phyloP scores from a whole-genome alignment of 2,888 invertebrate genomes.

The Ectobius pallidus region DNA sequence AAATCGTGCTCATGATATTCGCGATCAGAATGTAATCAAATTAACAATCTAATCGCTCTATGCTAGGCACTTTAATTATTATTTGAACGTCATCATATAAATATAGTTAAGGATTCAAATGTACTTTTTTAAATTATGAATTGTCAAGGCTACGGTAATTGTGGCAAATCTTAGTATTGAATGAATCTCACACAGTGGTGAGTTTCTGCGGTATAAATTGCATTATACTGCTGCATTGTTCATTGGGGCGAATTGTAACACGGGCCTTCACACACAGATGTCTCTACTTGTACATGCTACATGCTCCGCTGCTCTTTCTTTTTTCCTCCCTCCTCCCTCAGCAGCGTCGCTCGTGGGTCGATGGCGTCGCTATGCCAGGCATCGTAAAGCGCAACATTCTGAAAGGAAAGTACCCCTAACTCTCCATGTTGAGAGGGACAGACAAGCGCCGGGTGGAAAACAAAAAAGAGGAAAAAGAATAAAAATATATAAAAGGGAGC shows the following conservation, averaged over 20 bases:
- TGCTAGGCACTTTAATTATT: too few species aligned
- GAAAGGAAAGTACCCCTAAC: not conserved
- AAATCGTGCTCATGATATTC: too few species aligned
- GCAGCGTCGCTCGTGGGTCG: conserved; percentile 27
- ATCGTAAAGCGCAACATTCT: conserved; percentile 30
- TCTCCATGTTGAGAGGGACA: not conserved
- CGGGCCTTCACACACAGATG: conserved; percentile 28
- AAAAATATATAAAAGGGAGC: conserved; percentile 18
- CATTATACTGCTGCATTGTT: conserved; percentile 13
- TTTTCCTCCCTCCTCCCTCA: conserved; percentile 11
- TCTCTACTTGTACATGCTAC: conserved; percentile 23
- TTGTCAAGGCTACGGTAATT: too few species aligned
- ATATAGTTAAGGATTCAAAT: too few species aligned
- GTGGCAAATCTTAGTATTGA: too few species aligned
- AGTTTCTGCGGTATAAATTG: conserved; percentile 9
- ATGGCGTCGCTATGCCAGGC: conserved; percentile 21
- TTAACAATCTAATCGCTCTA: too few species aligned
- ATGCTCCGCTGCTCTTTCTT: conserved; percentile 24
- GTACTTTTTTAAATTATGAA: too few species aligned
- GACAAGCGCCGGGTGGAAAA: not conserved
- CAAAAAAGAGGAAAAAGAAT: conserved; percentile 14
- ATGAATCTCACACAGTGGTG: too few species aligned
- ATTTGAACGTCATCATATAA: too few species aligned
- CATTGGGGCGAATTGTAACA: conserved; percentile 8
- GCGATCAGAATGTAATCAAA: too few species aligned